These are phyloP conservation scores for Apocrypta bakeri DNA, from an alignment of 1,140 invertebrate species.

Conservation along the genomic window DNA sequence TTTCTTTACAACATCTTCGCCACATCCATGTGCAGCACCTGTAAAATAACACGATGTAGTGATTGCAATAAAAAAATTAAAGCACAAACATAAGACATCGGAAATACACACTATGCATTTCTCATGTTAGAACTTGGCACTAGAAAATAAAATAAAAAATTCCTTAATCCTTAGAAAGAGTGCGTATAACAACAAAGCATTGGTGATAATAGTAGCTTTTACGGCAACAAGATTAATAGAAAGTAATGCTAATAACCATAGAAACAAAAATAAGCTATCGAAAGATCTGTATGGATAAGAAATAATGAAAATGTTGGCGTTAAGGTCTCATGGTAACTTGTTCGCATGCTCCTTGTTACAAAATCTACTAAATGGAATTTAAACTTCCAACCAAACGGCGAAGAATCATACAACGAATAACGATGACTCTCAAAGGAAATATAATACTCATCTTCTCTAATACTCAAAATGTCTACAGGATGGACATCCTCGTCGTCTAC, in stretches of 20 bases:
- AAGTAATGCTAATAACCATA: not conserved
- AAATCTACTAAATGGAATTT: not conserved
- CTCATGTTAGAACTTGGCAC: constrained; percentile 8
- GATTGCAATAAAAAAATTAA: not conserved
- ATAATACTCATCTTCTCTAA: not conserved
- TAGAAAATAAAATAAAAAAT: constrained; percentile 14
- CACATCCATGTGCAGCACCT: constrained; percentile 81
- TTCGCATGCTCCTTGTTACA: not conserved
- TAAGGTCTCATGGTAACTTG: not conserved
- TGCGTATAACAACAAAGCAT: not conserved
- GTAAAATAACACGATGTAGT: constrained; percentile 60
- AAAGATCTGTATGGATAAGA: not conserved
- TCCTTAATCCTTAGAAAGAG: not conserved
- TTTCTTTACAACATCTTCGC: constrained; percentile 80
- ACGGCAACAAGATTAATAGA: not conserved
- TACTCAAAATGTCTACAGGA: not conserved
- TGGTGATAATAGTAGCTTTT: not conserved
- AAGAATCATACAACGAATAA: too few relatives aligned
- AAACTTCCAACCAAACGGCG: too few relatives aligned
- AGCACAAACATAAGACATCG: not conserved
- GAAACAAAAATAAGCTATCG: constrained; percentile 7
- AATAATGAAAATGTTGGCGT: constrained; percentile 3
- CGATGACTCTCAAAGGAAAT: too few relatives aligned
- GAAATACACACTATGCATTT: not conserved
- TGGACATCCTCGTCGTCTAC: not conserved